phyloP scores from a whole-genome alignment of 2,113 vertebrate genomes.

The Proterorhinus semilunaris region DNA sequence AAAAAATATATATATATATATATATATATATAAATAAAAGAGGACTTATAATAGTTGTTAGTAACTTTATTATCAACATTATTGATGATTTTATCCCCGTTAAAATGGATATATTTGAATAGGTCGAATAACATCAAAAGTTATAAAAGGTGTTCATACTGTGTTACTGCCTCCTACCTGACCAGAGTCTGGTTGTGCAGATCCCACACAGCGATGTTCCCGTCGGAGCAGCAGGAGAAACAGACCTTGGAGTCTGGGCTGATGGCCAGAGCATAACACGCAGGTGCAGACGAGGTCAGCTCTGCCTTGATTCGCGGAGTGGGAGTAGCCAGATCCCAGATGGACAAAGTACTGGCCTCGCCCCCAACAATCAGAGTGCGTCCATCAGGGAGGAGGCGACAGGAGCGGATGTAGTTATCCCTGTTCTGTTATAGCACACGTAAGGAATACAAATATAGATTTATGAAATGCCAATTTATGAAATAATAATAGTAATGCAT shows the following conservation, averaged over 20 bases:
- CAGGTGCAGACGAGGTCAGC: conserved; percentile 90
- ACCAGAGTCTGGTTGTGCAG: conserved; percentile 97
- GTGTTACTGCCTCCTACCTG: conserved; percentile 76
- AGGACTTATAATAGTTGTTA: too few relatives aligned
- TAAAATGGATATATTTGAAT: too few relatives aligned
- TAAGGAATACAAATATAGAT: neutral
- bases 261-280: conserved; percentile 95
- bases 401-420: conserved; percentile 99
- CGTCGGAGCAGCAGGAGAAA: conserved; percentile 96
- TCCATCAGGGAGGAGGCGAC: conserved; percentile 92
- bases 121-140: too few relatives aligned
- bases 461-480: too few relatives aligned
- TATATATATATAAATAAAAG: too few relatives aligned
- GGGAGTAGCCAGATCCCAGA: conserved; percentile 95
- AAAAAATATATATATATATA: too few relatives aligned
- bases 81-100: too few relatives aligned
- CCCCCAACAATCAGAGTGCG: conserved; percentile 94
- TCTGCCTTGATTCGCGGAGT: conserved; percentile 96
- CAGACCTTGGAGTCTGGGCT: conserved; percentile 97
- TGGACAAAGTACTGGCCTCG: conserved; percentile 92
- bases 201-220: conserved; percentile 96
- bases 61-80: too few relatives aligned
- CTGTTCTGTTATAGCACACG: conserved; percentile 81
- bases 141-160: neutral
- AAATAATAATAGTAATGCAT: neutral